These are phyloP conservation scores for Sorex fumeus DNA, from an alignment of 2,113 vertebrate species.

Conservation along the genomic window DNA sequence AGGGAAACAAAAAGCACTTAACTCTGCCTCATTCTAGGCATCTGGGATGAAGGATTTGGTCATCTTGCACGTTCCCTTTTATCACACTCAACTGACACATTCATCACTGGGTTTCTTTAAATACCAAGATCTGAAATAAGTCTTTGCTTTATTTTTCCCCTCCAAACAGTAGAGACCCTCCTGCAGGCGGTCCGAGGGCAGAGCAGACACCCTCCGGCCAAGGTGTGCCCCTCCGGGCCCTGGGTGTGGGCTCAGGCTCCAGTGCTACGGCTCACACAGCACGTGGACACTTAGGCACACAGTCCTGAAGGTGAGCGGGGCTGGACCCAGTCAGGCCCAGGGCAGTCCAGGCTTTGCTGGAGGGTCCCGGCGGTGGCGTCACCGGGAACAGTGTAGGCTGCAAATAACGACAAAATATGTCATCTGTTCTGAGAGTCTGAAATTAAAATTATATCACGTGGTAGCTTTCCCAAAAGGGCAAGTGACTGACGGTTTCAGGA, in stretches of 20 bases:
- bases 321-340: neutral
- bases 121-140: slow-evolving; percentile 30
- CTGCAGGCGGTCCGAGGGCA: neutral
- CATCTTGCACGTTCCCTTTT: neutral
- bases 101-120: slow-evolving; percentile 17
- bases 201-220: neutral
- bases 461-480: neutral
- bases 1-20: neutral
- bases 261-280: too few relatives aligned
- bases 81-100: neutral
- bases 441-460: too few relatives aligned
- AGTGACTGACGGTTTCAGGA: neutral
- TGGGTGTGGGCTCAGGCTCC: too few relatives aligned
- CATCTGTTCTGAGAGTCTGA: neutral
- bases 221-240: too few relatives aligned
- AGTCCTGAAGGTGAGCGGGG: too few relatives aligned
- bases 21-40: neutral
- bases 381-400: neutral
- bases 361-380: neutral
- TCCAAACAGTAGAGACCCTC: neutral
- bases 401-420: neutral
- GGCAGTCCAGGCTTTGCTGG: neutral
- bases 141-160: neutral
- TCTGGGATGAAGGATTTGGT: neutral
- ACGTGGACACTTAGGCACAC: too few relatives aligned